phyloP scores from a whole-genome alignment of 1,140 invertebrate genomes.

The Drosophila ananassae region DNA sequence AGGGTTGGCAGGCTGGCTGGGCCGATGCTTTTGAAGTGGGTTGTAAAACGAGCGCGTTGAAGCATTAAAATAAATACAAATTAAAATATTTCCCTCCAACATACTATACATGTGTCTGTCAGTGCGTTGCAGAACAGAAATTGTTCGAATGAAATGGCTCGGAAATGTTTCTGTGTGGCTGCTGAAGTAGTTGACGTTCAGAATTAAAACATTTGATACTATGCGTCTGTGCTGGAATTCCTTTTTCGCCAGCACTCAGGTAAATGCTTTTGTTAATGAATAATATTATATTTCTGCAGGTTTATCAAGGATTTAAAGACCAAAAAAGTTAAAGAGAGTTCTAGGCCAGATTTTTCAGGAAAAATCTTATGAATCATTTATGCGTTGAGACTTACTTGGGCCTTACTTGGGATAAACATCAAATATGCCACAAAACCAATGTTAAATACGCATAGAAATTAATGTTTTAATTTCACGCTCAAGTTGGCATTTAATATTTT shows the following conservation, averaged over 20 bases:
- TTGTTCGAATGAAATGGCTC: constrained; percentile 70
- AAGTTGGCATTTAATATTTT: constrained; percentile 75
- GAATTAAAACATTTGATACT: constrained; percentile 45
- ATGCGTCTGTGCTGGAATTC: constrained; percentile 1
- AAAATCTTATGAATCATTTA: constrained; percentile 48
- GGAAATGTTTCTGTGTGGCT: constrained; percentile 61
- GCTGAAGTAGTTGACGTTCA: constrained; percentile 37
- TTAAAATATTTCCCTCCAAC: constrained; percentile 67
- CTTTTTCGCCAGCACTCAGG: constrained; percentile 19
- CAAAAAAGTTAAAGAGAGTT: not conserved
- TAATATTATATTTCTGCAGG: constrained; percentile 5
- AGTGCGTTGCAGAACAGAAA: constrained; percentile 39
- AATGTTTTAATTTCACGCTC: constrained; percentile 82
- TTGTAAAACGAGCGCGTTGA: constrained; percentile 59
- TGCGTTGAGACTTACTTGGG: constrained; percentile 17
- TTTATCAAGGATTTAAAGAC: constrained; percentile 9
- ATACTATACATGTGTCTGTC: constrained; percentile 4
- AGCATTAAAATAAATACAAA: constrained; percentile 82
- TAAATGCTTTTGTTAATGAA: constrained; percentile 27
- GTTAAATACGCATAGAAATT: constrained; percentile 55
- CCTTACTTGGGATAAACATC: constrained; percentile 23
- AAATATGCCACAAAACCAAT: constrained; percentile 46
- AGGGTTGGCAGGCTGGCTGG: constrained; percentile 5
- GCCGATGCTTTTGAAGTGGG: constrained; percentile 53
- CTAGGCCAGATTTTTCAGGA: constrained; percentile 10